These are phyloP conservation scores for Myiopsitta monachus DNA, from an alignment of 2,113 vertebrate genomes.

Conservation along the genomic window DNA sequence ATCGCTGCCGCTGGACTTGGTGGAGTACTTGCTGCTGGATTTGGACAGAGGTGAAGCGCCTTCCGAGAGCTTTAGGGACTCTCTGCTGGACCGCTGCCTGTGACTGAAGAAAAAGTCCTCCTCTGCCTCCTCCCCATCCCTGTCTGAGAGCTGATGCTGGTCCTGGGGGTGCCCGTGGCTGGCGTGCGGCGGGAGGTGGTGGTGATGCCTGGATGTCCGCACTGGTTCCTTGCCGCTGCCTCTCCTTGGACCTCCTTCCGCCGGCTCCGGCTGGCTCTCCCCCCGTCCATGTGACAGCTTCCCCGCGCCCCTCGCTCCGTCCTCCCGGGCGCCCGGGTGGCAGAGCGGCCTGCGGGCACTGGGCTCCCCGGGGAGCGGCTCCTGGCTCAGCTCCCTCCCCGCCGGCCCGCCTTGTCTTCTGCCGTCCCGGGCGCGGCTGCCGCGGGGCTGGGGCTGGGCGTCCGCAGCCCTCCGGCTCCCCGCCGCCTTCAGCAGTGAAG, in stretches of 20 bases:
- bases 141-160: constrained; percentile 52
- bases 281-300: constrained; percentile 49
- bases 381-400: constrained; percentile 26
- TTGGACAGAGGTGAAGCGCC: constrained; percentile 64
- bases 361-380: constrained; percentile 78
- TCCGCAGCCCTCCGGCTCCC: constrained; percentile 19
- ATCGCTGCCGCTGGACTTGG: constrained; percentile 68
- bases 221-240: constrained; percentile 36
- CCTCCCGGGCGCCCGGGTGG: constrained; percentile 78
- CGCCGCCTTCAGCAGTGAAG: constrained; percentile 81
- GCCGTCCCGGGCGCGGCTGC: constrained; percentile 43
- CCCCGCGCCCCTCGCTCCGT: constrained; percentile 61
- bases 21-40: constrained; percentile 63
- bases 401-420: constrained; percentile 44
- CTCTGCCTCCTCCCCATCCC: constrained; percentile 59
- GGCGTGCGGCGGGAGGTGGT: constrained; percentile 30
- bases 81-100: constrained; percentile 45
- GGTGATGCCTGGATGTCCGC: constrained; percentile 26
- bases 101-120: constrained; percentile 50
- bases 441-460: constrained; percentile 15
- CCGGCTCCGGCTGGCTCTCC: constrained; percentile 43
- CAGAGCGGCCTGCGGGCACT: constrained; percentile 90
- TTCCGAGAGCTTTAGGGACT: constrained; percentile 54
- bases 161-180: constrained; percentile 55
- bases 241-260: constrained; percentile 47